Evolutionary conservation across 2,797 vertebrate genomes (phyloP).

Genomic region (Atherinosoma microstoma): DNA sequence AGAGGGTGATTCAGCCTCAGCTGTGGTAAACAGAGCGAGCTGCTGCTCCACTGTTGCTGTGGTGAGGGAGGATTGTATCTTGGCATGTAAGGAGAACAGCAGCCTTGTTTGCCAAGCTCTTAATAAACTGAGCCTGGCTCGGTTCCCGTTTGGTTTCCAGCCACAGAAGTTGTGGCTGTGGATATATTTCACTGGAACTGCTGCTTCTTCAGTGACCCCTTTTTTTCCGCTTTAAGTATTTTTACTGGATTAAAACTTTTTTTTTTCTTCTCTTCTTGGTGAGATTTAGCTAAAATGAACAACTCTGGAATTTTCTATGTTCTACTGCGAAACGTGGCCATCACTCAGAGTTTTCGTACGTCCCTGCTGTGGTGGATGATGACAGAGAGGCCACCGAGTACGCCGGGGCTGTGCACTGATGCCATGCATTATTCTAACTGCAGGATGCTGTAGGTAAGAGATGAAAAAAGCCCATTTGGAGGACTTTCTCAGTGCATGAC

Average conservation of each 20-base stretch:
- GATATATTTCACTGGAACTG: constrained; percentile 12
- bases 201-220: background rate
- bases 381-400: constrained; percentile 1
- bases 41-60: constrained; percentile 27
- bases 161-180: background rate
- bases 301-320: background rate
- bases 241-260: background rate
- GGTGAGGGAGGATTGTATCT: constrained; percentile 13
- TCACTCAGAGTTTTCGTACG: background rate
- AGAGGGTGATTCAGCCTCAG: background rate
- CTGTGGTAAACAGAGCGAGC: constrained; percentile 17
- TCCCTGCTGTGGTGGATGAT: constrained; percentile 1
- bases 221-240: background rate
- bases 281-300: constrained; percentile 15
- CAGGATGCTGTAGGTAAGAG: background rate
- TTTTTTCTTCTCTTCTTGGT: background rate
- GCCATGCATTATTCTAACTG: constrained; percentile 13
- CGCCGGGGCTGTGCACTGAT: background rate
- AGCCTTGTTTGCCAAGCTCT: constrained; percentile 41
- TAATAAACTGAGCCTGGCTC: constrained; percentile 39
- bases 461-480: background rate
- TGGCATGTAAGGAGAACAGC: constrained; percentile 34
- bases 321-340: background rate
- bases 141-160: background rate
- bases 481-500: background rate